Conservation (phyloP, 2,113 vertebrate genomes). For the Porphyrio hochstetteri region DNA sequence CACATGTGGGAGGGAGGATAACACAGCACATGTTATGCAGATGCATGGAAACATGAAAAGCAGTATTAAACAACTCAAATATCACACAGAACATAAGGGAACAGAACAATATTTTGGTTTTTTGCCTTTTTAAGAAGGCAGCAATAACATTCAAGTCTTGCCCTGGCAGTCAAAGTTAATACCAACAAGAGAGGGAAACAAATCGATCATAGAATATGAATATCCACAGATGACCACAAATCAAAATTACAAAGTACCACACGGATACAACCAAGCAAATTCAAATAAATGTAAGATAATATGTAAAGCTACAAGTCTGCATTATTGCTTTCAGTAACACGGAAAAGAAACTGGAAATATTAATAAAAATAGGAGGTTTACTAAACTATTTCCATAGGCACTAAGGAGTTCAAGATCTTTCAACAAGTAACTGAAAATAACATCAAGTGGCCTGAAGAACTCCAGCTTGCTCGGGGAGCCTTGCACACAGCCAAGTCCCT, state of each 20-base stretch:
- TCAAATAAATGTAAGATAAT: background rate
- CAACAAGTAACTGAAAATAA: background rate
- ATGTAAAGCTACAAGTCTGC: background rate
- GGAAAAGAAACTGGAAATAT: background rate
- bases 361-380: background rate
- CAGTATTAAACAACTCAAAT: background rate
- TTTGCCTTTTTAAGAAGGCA: background rate
- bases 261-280: background rate
- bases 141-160: background rate
- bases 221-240: background rate
- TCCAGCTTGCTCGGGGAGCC: background rate
- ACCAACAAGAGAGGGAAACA: background rate
- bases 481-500: background rate
- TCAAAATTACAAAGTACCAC: background rate
- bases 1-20: background rate
- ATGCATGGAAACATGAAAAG: background rate
- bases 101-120: accelerated
- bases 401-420: background rate
- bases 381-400: background rate
- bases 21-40: background rate
- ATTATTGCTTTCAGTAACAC: background rate
- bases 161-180: background rate
- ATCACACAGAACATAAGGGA: background rate
- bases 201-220: background rate
- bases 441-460: background rate